Percentiles rank a stretch among this genome's conserved stretches.
These are phyloP conservation scores for Peromyscus polionotus DNA, from an alignment of 2,113 vertebrate genomes.

Conservation along the genomic window DNA sequence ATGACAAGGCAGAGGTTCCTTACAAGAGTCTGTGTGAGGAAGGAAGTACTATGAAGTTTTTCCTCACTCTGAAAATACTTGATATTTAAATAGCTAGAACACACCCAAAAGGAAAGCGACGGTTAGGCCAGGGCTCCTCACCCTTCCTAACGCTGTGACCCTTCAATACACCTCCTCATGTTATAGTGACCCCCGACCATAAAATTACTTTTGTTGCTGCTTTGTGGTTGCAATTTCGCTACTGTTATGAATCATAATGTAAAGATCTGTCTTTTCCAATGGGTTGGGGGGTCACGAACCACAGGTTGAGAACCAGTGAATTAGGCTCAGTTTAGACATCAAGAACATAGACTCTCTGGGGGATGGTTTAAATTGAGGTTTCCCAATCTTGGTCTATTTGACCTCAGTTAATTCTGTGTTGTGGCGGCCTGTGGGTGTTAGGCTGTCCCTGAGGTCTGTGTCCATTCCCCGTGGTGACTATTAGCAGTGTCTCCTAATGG, in stretches of 20 bases:
- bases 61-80: slow-evolving; percentile 7
- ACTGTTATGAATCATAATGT: no score
- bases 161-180: neutral
- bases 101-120: neutral
- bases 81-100: neutral
- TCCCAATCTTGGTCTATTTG: neutral
- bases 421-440: no score
- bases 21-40: neutral
- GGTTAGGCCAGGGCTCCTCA: neutral
- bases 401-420: neutral
- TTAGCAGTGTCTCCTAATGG: neutral
- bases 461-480: neutral
- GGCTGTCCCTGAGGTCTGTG: neutral
- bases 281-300: neutral
- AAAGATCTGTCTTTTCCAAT: neutral
- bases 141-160: neutral
- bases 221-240: neutral
- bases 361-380: neutral
- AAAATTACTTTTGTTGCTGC: neutral
- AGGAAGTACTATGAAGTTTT: neutral
- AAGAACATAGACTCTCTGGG: neutral
- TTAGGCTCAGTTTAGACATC: neutral
- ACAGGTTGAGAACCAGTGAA: neutral
- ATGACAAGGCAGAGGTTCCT: slow-evolving; percentile 3
- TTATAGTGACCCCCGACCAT: neutral